A percentile compares a stretch with the other conserved stretches of the same genome.
phyloP scores from a whole-genome alignment of 2,797 vertebrate species.

The Gallinago nigripennis region DNA sequence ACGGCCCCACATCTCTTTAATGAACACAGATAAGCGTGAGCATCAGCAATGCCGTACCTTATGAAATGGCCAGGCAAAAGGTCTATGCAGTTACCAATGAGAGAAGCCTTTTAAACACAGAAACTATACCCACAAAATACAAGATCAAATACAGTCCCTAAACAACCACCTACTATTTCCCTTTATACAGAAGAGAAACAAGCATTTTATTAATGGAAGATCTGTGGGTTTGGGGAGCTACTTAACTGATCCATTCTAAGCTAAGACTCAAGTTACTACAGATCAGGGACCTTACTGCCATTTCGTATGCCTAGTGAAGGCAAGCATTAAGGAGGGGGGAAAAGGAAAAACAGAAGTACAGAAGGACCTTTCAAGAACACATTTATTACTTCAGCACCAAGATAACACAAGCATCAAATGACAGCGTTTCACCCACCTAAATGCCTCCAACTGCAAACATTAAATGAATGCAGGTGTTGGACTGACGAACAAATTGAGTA shows the following conservation, averaged over 20 bases:
- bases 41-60: not conserved
- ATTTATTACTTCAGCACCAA: not conserved
- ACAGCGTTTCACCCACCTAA: not conserved
- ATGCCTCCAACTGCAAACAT: not conserved
- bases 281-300: not conserved
- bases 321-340: not conserved
- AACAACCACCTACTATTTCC: not conserved
- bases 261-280: not conserved
- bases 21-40: not conserved
- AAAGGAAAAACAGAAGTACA: not conserved
- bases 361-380: not conserved
- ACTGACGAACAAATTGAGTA: not conserved
- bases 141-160: not conserved
- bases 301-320: not conserved
- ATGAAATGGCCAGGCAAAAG: not conserved
- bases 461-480: not conserved
- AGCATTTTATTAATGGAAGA: not conserved
- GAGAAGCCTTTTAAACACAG: not conserved
- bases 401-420: not conserved
- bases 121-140: not conserved
- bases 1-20: not conserved
- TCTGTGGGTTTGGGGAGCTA: not conserved
- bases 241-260: not conserved
- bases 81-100: not conserved
- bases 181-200: not conserved